These are phyloP conservation scores for Umimayanthus kanabou DNA, from an alignment of 92 coral and sea anemone genomes.

Conservation along the genomic window DNA sequence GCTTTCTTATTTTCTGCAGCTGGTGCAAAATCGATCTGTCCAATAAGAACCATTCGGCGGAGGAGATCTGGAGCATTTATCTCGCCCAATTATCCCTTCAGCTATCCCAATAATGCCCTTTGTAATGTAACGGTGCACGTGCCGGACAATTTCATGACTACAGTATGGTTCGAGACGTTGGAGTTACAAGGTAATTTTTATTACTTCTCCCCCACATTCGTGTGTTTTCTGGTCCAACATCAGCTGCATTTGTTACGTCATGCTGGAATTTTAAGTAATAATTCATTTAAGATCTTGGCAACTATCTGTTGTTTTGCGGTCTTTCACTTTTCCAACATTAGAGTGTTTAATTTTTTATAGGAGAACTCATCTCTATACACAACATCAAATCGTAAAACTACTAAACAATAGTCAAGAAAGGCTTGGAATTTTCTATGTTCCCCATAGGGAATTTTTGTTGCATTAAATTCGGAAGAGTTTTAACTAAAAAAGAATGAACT, in stretches of 20 bases:
- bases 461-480: too few relatives aligned
- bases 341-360: too few relatives aligned
- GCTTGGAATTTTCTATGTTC: too few relatives aligned
- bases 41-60: slow-evolving; percentile 58
- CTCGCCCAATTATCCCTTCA: slow-evolving; percentile 77
- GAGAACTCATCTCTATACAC: too few relatives aligned
- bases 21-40: slow-evolving; percentile 61
- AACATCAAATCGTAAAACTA: too few relatives aligned
- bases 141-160: slow-evolving; percentile 80
- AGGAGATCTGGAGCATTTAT: slow-evolving; percentile 65
- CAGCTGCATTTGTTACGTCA: not conserved
- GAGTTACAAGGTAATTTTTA: slow-evolving; percentile 61
- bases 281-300: too few relatives aligned
- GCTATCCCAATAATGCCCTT: slow-evolving; percentile 55
- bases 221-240: not conserved
- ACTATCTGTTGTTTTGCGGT: too few relatives aligned
- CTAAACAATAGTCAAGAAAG: too few relatives aligned
- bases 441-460: too few relatives aligned
- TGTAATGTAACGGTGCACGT: slow-evolving; percentile 78
- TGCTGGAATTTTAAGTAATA: too few relatives aligned
- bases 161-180: slow-evolving; percentile 65
- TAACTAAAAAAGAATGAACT: too few relatives aligned
- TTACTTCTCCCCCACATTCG: not conserved
- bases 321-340: too few relatives aligned
- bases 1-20: not conserved